Conservation (phyloP, 2,113 vertebrate genomes). For the Phalacrocorax carbo region DNA sequence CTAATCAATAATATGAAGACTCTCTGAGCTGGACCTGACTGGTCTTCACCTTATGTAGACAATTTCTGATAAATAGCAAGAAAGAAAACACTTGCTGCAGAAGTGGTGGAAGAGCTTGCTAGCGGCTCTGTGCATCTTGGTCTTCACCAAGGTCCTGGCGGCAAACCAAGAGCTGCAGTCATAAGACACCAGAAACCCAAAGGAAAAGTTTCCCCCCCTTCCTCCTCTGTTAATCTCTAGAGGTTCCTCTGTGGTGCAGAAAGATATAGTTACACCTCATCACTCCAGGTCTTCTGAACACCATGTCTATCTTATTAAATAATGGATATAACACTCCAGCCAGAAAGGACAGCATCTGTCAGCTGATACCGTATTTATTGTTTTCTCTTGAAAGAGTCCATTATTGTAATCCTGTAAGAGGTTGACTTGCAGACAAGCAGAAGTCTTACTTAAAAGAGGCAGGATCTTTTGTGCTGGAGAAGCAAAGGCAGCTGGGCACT, state of each 20-base stretch:
- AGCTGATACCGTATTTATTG: conserved; percentile 23
- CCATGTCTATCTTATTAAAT: conserved; percentile 39
- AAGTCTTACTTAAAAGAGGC: conserved; percentile 47
- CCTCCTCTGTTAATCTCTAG: neutral
- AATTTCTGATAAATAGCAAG: neutral
- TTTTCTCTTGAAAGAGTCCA: conserved; percentile 33
- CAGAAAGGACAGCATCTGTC: conserved; percentile 46
- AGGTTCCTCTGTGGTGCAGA: neutral
- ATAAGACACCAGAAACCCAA: neutral
- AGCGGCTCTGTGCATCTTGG: neutral
- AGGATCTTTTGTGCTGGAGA: neutral
- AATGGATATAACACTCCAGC: conserved; percentile 45
- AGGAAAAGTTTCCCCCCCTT: neutral
- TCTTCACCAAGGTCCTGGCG: neutral
- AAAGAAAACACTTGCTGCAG: neutral
- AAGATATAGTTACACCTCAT: conserved; percentile 50
- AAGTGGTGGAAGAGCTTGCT: neutral
- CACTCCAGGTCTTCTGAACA: neutral
- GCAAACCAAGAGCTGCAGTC: neutral
- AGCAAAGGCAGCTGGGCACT: neutral
- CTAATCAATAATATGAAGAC: neutral
- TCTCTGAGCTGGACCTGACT: neutral
- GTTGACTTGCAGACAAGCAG: conserved; percentile 35
- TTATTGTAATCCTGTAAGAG: conserved; percentile 40
- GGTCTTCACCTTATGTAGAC: neutral